Percentiles rank a stretch among this genome's conserved stretches.
Conservation (phyloP, 2,888 invertebrate species). For the Scrobipalpa costella region DNA sequence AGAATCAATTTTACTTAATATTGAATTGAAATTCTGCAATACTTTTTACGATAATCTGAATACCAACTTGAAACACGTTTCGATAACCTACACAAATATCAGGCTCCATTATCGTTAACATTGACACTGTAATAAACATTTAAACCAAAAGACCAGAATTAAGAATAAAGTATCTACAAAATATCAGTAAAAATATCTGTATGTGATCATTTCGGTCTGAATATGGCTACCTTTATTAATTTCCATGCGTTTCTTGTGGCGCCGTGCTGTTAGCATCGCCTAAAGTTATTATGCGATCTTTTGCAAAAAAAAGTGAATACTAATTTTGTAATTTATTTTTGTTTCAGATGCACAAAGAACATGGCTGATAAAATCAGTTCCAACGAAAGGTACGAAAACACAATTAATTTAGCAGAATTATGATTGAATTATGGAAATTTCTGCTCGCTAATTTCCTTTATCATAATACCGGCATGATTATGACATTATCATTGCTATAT, state of each 20-base stretch:
- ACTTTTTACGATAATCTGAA: constrained; percentile 8
- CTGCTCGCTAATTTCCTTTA: not conserved
- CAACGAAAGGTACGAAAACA: constrained; percentile 36
- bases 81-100: constrained; percentile 26
- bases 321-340: constrained; percentile 36
- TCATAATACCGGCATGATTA: not conserved
- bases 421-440: not conserved
- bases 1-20: not conserved
- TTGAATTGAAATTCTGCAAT: not conserved
- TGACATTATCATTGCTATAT: not conserved
- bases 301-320: constrained; percentile 6
- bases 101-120: constrained; percentile 22
- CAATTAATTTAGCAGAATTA: not conserved
- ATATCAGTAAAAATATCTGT: constrained; percentile 17
- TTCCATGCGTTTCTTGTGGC: constrained; percentile 18
- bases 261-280: constrained; percentile 18
- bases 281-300: not conserved
- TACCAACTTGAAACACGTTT: constrained; percentile 10
- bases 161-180: constrained; percentile 18
- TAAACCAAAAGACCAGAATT: constrained; percentile 21
- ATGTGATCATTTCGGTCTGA: constrained; percentile 1
- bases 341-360: constrained; percentile 62
- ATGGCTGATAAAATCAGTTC: constrained; percentile 44
- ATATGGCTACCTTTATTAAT: constrained; percentile 22
- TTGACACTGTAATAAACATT: constrained; percentile 26